Conservation (phyloP, 2,113 vertebrate species). For the Oreochromis niloticus region DNA sequence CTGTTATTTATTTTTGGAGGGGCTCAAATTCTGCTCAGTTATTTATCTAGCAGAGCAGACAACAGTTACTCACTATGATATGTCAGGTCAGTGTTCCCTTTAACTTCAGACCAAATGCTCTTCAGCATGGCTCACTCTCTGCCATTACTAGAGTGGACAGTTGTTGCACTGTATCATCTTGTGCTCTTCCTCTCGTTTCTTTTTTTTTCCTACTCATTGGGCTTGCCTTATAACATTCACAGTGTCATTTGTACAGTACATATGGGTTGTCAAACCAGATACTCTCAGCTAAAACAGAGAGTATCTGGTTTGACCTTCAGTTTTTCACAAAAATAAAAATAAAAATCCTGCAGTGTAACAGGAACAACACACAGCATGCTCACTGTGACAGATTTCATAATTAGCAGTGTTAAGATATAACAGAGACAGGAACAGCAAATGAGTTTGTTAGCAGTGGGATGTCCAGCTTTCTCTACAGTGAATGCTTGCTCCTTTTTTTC, state of each 20-base stretch:
- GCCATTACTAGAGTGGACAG: constrained; percentile 9
- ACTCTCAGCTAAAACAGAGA: not conserved
- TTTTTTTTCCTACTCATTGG: not conserved
- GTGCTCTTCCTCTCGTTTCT: not conserved
- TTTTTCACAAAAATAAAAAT: not conserved
- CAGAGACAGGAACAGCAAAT: not conserved
- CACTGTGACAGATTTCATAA: not conserved
- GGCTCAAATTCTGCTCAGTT: constrained; percentile 39
- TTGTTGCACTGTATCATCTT: not conserved
- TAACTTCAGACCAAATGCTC: constrained; percentile 33
- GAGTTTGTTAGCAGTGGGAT: not conserved
- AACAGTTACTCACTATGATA: constrained; percentile 47
- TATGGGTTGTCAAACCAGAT: not conserved
- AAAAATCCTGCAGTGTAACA: not conserved
- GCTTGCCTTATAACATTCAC: not conserved
- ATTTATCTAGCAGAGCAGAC: constrained; percentile 54
- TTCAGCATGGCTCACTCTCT: constrained; percentile 21
- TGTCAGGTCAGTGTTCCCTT: constrained; percentile 51
- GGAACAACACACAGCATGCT: not conserved
- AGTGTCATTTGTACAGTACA: not conserved
- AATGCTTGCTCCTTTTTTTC: not conserved
- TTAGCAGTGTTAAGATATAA: not conserved
- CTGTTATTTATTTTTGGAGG: constrained; percentile 3
- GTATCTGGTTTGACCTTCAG: not conserved
- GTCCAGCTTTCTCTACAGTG: not conserved